These are phyloP conservation scores for Amiota communis DNA, from an alignment of 2,888 invertebrate genomes.

Conservation along the genomic window DNA sequence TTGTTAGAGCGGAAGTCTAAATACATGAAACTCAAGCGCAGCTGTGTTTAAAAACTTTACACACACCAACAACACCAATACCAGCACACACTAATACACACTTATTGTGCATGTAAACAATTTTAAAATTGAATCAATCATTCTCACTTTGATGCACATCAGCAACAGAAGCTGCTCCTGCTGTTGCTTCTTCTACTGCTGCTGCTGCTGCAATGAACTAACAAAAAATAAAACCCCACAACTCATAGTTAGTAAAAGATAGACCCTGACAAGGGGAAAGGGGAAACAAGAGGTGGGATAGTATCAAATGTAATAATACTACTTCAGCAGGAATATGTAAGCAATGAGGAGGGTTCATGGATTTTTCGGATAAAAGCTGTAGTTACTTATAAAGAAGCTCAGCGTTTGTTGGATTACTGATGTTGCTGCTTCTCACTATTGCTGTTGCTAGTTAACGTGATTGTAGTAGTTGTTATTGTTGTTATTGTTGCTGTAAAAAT, in stretches of 20 bases:
- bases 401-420: slow-evolving; percentile 54
- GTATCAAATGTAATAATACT: not conserved
- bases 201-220: slow-evolving; percentile 50
- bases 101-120: slow-evolving; percentile 45
- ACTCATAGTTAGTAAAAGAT: slow-evolving; percentile 29
- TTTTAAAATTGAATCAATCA: slow-evolving; percentile 72
- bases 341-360: not conserved
- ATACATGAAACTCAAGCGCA: slow-evolving; percentile 46
- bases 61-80: slow-evolving; percentile 30
- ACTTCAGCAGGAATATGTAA: no score
- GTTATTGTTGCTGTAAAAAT: slow-evolving; percentile 33
- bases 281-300: not conserved
- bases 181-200: slow-evolving; percentile 51
- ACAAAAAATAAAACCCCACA: slow-evolving; percentile 37
- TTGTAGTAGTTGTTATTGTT: slow-evolving; percentile 46
- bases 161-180: slow-evolving; percentile 66
- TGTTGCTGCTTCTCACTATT: slow-evolving; percentile 40
- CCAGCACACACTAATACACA: slow-evolving; percentile 37
- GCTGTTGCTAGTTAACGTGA: slow-evolving; percentile 34
- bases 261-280: not conserved
- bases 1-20: slow-evolving; percentile 53
- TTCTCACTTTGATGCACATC: slow-evolving; percentile 72
- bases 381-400: slow-evolving; percentile 62
- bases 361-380: slow-evolving; percentile 55
- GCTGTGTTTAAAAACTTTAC: slow-evolving; percentile 40